Base-by-base conservation (phyloP, 2,113 vertebrate species). In the Semnopithecus entellus region DNA sequence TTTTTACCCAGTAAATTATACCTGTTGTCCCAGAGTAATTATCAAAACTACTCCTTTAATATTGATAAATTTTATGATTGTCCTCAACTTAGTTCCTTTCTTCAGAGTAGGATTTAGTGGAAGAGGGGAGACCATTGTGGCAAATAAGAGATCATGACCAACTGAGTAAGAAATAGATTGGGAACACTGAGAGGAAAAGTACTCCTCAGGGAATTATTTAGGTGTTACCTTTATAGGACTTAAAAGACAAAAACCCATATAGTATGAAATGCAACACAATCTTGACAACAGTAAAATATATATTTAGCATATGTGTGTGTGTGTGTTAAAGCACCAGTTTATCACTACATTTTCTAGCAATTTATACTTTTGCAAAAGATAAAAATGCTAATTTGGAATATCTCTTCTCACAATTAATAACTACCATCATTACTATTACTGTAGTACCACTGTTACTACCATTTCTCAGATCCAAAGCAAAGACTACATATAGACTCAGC, bases 351-450 rank as follows among this genome's bases (percentile, higher is more conserved):
- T 93, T 82, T 91, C 82, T 32, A 94, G 40, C 22, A 88, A 91
- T 88, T 64, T 82, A 40, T 76, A 52, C 17, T 91, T 95, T 78
- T 85, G 32, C 38, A 17, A 78, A 96, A 91, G 38, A 91, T 76
- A 11, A 76, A 92, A 52, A 30, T 48, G 27, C 11, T 93, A 38
- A 79, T 89, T 82, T 82, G 22, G 20, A 91, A 86, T 95, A 61
- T 84, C 48, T 80, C 9, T 40, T 90, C 32, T 61, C 16, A 83
- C 80, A n/a, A 1, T 30, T 25, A 91, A 79, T 22, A 83, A 8
- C 32, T 68, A 35, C 64, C 35, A 68, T 17, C 32, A 48, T 79
- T 43, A 72, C 43, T 75, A 66, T 23, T 52, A 72, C 48, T n/a
- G 5, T 8, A 75, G 88, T 68, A 68, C 16, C 32, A 68, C 6